phyloP scores from a whole-genome alignment of 2,113 vertebrate species.

The Brachionichthys hirsutus region DNA sequence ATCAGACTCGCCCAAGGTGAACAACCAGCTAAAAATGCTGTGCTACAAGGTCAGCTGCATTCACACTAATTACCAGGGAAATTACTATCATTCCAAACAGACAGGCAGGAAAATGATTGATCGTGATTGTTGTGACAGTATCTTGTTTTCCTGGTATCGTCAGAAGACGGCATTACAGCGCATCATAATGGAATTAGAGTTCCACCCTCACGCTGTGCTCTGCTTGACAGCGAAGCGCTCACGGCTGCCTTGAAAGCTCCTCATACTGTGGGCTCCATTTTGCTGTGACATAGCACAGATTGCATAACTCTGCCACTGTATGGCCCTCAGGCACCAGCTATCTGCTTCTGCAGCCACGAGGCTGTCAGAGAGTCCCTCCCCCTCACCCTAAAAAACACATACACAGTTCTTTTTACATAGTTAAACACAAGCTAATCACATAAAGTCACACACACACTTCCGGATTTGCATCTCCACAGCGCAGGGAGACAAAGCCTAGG shows the following conservation, averaged over 20 bases:
- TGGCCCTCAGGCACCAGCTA: constrained; percentile 36
- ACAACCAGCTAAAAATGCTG: not conserved
- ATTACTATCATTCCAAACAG: constrained; percentile 5
- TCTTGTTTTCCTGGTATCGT: not conserved
- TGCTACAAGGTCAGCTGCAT: constrained; percentile 23
- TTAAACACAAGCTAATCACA: constrained; percentile 17
- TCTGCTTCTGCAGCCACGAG: constrained; percentile 50
- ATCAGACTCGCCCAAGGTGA: constrained; percentile 7
- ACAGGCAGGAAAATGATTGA: not conserved
- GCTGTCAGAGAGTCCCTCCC: constrained; percentile 31
- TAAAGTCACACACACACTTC: constrained; percentile 29
- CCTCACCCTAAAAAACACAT: constrained; percentile 6
- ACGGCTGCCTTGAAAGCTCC: constrained; percentile 20
- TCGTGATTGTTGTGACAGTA: not conserved
- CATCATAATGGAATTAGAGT: constrained; percentile 10
- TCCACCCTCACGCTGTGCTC: constrained; percentile 10
- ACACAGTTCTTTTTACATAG: constrained; percentile 33
- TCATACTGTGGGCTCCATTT: constrained; percentile 30
- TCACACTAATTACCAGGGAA: no score
- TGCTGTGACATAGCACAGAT: constrained; percentile 41
- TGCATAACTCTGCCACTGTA: constrained; percentile 61
- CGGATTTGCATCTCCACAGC: constrained; percentile 26
- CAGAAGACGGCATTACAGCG: not conserved
- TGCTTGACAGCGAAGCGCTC: constrained; percentile 10
- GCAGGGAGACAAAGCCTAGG: constrained; percentile 19